Conservation (phyloP, 2,113 vertebrate genomes). For the Ictidomys tridecemlineatus region DNA sequence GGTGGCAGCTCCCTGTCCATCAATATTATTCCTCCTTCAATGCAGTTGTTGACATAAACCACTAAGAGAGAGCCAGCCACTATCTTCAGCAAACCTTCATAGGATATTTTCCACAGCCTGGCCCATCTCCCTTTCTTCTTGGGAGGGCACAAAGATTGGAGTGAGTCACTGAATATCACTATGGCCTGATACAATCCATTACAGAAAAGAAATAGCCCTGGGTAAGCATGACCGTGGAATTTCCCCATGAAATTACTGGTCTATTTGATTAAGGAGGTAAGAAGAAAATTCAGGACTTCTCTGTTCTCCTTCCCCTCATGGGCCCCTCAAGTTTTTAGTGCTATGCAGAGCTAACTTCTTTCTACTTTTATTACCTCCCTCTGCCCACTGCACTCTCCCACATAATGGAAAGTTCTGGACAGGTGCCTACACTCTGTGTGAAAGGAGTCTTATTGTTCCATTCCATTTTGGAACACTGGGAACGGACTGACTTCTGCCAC, state of each 20-base stretch:
- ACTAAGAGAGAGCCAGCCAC: slow-evolving; percentile 23
- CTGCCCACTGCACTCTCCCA: not conserved
- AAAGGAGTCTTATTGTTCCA: not conserved
- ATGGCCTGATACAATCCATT: slow-evolving; percentile 63
- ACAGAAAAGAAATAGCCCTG: slow-evolving; percentile 66
- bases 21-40: not conserved
- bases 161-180: slow-evolving; percentile 24
- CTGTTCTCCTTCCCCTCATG: not conserved
- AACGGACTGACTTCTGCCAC: not conserved
- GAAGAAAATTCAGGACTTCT: not conserved
- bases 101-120: slow-evolving; percentile 40
- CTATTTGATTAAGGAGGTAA: not conserved
- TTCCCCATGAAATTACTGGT: slow-evolving; percentile 18
- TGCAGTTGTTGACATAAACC: not conserved
- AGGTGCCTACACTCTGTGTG: not conserved
- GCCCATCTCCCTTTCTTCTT: slow-evolving; percentile 52
- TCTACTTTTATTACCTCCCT: slow-evolving; percentile 32
- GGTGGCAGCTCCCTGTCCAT: slow-evolving; percentile 47
- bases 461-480: slow-evolving; percentile 25
- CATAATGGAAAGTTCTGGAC: slow-evolving; percentile 17
- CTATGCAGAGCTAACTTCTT: not conserved
- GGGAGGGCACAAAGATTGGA: not conserved
- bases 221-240: slow-evolving; percentile 69
- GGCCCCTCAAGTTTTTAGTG: not conserved
- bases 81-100: slow-evolving; percentile 56